A percentile compares a stretch with the other conserved stretches of the same genome.
These are phyloP conservation scores for Bombus sibiricus DNA, from an alignment of 1,140 invertebrate species.

Conservation along the genomic window DNA sequence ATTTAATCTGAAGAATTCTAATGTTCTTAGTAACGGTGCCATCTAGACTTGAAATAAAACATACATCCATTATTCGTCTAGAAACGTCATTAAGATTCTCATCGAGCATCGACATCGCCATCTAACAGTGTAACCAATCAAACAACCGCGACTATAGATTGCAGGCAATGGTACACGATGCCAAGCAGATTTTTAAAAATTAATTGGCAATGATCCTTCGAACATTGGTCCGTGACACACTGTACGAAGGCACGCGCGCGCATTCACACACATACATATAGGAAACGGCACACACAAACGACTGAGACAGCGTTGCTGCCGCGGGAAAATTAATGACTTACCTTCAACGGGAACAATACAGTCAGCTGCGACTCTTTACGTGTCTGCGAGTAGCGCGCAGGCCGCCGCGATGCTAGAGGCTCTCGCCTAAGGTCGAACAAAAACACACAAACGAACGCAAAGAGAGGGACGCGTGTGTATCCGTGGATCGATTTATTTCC, in stretches of 20 bases:
- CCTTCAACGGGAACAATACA: conserved; percentile 79
- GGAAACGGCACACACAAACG: neutral
- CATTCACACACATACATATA: neutral
- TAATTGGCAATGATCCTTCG: conserved; percentile 59
- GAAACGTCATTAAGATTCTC: neutral
- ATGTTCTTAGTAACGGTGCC: no score
- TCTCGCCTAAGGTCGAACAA: conserved; percentile 70
- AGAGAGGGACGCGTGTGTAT: neutral
- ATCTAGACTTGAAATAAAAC: no score
- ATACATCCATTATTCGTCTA: neutral
- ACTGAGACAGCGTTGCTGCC: conserved; percentile 49
- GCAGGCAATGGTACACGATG: no score
- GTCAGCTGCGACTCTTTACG: conserved; percentile 78
- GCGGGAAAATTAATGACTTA: conserved; percentile 79
- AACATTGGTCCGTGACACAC: neutral
- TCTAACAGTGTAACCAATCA: neutral
- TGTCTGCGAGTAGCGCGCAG: conserved; percentile 69
- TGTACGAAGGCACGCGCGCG: neutral
- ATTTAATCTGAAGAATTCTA: neutral
- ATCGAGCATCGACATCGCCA: neutral
- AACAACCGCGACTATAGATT: no score
- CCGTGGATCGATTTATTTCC: conserved; percentile 74
- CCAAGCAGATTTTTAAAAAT: conserved; percentile 37
- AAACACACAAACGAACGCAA: conserved; percentile 51
- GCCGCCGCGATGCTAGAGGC: conserved; percentile 68